A percentile compares a stretch with the other conserved stretches of the same genome.
phyloP scores from a whole-genome alignment of 2,888 invertebrate species.

The Nyleta sp. region DNA sequence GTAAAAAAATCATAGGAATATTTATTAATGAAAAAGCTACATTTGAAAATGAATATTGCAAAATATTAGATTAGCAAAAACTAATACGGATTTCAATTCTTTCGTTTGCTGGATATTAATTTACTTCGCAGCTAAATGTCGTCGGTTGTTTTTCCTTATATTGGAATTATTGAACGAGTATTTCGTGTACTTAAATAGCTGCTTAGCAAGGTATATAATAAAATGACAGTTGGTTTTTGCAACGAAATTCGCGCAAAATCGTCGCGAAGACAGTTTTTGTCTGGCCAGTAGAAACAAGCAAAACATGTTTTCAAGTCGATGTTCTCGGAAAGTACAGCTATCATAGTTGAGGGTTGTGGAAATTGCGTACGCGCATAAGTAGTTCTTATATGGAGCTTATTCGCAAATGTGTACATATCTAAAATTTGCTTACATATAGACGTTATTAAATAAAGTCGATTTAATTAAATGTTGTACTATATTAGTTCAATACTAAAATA shows the following conservation, averaged over 20 bases:
- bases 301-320: conserved; percentile 33
- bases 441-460: neutral
- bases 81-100: too few relatives aligned
- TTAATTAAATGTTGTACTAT: neutral
- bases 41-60: too few relatives aligned
- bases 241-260: conserved; percentile 13
- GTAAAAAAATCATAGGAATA: too few relatives aligned
- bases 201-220: neutral
- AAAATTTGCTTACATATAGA: neutral
- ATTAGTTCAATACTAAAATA: too few relatives aligned
- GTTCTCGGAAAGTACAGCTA: neutral
- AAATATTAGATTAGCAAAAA: too few relatives aligned
- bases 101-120: too few relatives aligned
- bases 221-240: neutral
- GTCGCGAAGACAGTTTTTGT: conserved; percentile 23
- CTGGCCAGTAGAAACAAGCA: conserved; percentile 21
- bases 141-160: neutral
- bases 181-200: neutral
- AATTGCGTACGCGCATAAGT: conserved; percentile 38
- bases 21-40: too few relatives aligned
- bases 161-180: neutral
- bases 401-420: conserved; percentile 11
- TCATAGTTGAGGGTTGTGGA: conserved; percentile 19
- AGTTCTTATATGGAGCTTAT: conserved; percentile 26
- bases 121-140: neutral